Evolutionary conservation across 1,140 invertebrate species (phyloP), one percentile per base, ranked within the genome.

Genomic region (Ladona fulva): DNA sequence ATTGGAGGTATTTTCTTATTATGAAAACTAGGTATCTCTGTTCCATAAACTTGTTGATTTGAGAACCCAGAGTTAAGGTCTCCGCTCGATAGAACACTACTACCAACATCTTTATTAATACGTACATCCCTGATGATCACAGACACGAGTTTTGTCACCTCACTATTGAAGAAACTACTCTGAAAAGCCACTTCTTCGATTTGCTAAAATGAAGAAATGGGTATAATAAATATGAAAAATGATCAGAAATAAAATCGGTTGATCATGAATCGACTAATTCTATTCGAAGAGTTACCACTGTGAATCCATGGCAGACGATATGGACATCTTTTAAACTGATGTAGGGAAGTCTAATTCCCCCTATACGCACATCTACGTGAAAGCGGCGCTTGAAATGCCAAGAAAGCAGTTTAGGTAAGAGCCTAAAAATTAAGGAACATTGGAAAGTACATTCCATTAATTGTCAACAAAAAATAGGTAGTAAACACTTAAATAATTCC

Each of bases 101-200:
- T 83, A 81, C 88, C 87, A 79, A 93, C 89, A 87, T 94, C 91
- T 83, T 95, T 94, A 79, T 94, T 94, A 77, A 97, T 91, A 78
- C 94, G 88, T 7, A 96, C 92, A 84, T 95, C 93, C 77, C 90
- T 89, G 80, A 96, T 90, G 25, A 95, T 91, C 37, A 97, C 89
- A 11, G 93, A 94, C 24, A 97, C 83, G 11, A 96, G 85, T 86
- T 97, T 97, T 24, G 93, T 95, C 25, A 94, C 92, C 80, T 95
- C 94, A 12, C 93, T 94, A 83, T 95, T 97, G 77, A 97, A 90
- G 83, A 96, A 92, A 86, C 94, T 96, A 83, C 95, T 97, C 22
- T 93, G 90, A 77, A 97, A 88, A 81, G 93, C 92, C 77, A 96
- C 90, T 84, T 94, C 91, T 82, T 96, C 93, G 79, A 97, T 91